Percentiles rank a stretch among this genome's conserved stretches.
Conservation (phyloP, 2,797 vertebrate species). For the Semotilus atromaculatus region DNA sequence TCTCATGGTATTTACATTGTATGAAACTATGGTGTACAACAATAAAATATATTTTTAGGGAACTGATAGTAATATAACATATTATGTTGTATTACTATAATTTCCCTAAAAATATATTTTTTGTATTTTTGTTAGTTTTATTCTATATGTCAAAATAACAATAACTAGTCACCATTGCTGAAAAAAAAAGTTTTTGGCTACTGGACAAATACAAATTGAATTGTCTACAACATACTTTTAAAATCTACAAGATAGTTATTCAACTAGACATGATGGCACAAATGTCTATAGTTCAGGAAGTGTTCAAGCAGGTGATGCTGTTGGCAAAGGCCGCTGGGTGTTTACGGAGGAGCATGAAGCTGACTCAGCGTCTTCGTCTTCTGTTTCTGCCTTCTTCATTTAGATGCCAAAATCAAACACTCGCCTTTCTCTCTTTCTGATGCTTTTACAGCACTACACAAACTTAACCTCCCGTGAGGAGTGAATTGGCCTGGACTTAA, state of each 20-base stretch:
- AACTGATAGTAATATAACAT: too few relatives aligned
- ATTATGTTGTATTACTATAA: neutral
- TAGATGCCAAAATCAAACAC: slow-evolving; percentile 17
- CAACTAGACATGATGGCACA: slow-evolving; percentile 19
- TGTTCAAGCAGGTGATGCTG: slow-evolving; percentile 49
- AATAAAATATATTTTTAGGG: too few relatives aligned
- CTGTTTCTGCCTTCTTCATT: slow-evolving; percentile 32
- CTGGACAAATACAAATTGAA: slow-evolving; percentile 5
- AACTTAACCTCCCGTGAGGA: slow-evolving; percentile 19
- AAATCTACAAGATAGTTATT: slow-evolving; percentile 19
- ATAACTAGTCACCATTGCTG: neutral
- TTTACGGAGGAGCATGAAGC: slow-evolving; percentile 30
- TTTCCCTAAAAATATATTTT: too few relatives aligned
- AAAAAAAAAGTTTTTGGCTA: neutral
- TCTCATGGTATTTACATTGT: neutral
- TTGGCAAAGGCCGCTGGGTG: slow-evolving; percentile 29
- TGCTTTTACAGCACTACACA: neutral
- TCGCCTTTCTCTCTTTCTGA: neutral
- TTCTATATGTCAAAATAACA: neutral
- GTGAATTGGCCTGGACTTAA: slow-evolving; percentile 22
- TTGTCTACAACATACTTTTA: slow-evolving; percentile 33
- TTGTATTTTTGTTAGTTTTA: neutral
- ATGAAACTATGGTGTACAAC: neutral
- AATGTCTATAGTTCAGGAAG: slow-evolving; percentile 15
- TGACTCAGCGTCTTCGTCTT: slow-evolving; percentile 47